Evolutionary conservation across 92 coral and sea anemone species (phyloP), one percentile per base, ranked within the genome.

Genomic region (Galaxea fascicularis): DNA sequence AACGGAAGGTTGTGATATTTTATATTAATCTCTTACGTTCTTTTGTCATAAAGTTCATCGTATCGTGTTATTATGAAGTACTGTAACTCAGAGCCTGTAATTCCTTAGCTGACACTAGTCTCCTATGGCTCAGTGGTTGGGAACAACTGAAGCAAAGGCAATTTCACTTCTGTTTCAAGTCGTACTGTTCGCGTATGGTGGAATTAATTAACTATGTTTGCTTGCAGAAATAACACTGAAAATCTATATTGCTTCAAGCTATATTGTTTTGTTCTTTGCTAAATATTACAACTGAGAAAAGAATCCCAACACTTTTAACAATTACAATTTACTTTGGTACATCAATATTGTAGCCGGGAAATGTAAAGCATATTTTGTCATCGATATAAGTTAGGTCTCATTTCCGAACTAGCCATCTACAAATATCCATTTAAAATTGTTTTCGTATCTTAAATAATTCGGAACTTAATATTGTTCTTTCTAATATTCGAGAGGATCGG

Each of bases 281-380:
- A 66, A 31, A n/a, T 66, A 31, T 18, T 66, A 46, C 71, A 29
- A 66, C 29, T 66, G 46, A 30, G 24, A 30, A 44, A 71, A 71
- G 58, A 71, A 71, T 71, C 8, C 27, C 57, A 71, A 44, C 51
- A 71, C 76, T 71, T 71, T 25, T 20, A 67, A 45, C 76, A 45
- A 71, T 46, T 71, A 71, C 58, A 71, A n/a, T 44, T 71, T 71
- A 71, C 76, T 45, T 71, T 71, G 76, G 76, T 71, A 71, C 76
- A 71, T 71, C 76, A 71, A 71, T 71, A 46, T 71, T 49, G 57
- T 41, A n/a, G 76, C 58, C 76, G 76, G 57, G 13, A 45, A 71
- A n/a, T 71, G 76, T 71, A 71, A 71, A 71, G 76, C 57, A 46
- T 71, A 46, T 71, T 71, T 71, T 71, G 31, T 4, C 20, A 71